These are phyloP conservation scores for Parapsyche elsis DNA, from an alignment of 1,140 invertebrate genomes.

Conservation along the genomic window DNA sequence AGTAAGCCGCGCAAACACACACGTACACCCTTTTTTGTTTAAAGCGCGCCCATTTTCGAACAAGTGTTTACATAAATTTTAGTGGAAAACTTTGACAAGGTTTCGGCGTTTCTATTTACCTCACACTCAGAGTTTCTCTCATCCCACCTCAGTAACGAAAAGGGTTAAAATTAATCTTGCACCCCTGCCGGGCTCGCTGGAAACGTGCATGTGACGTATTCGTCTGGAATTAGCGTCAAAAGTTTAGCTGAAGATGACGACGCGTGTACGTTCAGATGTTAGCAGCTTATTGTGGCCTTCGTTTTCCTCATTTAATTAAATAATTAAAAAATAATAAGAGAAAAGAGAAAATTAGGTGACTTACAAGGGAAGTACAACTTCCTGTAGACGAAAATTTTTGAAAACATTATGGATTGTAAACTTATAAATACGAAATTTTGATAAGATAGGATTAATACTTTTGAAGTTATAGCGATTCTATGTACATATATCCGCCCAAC, in stretches of 20 bases:
- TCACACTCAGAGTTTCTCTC: neutral
- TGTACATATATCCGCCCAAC: no score
- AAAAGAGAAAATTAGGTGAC: no score
- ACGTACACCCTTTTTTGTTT: constrained; percentile 36
- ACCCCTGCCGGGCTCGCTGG: neutral
- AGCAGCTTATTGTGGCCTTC: neutral
- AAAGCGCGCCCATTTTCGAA: constrained; percentile 29
- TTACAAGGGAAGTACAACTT: no score
- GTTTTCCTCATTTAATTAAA: neutral
- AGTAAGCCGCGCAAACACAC: neutral
- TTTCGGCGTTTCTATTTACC: constrained; percentile 35
- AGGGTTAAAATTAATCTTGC: constrained; percentile 46
- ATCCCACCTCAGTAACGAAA: neutral
- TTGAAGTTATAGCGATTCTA: no score
- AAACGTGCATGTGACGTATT: constrained; percentile 51
- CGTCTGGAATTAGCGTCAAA: constrained; percentile 49
- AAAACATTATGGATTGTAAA: no score
- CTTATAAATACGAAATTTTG: no score
- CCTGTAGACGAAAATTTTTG: no score
- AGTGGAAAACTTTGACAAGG: constrained; percentile 49
- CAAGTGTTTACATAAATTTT: constrained; percentile 52
- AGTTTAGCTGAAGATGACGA: constrained; percentile 35
- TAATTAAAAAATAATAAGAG: no score
- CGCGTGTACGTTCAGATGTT: neutral
- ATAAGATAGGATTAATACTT: no score